Percentiles rank a stretch among this genome's conserved stretches.
Conservation (phyloP, 2,888 invertebrate species). For the Horisme vitalbata region DNA sequence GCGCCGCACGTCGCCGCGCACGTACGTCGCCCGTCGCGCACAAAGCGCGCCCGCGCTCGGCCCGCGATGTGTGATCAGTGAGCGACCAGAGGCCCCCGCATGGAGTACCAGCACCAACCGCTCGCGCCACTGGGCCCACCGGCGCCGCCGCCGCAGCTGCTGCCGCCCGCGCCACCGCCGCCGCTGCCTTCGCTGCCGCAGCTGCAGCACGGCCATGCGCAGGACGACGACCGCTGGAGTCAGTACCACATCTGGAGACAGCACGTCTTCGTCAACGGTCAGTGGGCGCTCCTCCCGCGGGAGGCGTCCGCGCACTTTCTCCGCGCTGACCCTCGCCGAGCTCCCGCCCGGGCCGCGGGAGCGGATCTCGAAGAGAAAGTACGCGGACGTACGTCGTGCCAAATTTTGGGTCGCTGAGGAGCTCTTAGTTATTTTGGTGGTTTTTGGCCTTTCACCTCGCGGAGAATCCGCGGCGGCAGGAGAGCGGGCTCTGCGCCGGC, state of each 20-base stretch:
- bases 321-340: slow-evolving; percentile 27
- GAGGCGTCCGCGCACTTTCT: slow-evolving; percentile 58
- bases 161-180: slow-evolving; percentile 81
- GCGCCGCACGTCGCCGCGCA: slow-evolving; percentile 57
- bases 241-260: slow-evolving; percentile 92
- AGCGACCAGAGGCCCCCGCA: slow-evolving; percentile 57
- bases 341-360: slow-evolving; percentile 15
- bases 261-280: slow-evolving; percentile 91
- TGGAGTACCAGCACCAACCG: slow-evolving; percentile 79
- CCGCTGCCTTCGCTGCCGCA: slow-evolving; percentile 86
- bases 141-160: slow-evolving; percentile 85
- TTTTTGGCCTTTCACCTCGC: slow-evolving; percentile 49
- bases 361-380: slow-evolving; percentile 55
- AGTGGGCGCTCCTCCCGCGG: slow-evolving; percentile 49
- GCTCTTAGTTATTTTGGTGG: slow-evolving; percentile 58
- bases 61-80: slow-evolving; percentile 71
- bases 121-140: slow-evolving; percentile 84
- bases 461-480: slow-evolving; percentile 1
- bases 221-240: slow-evolving; percentile 86
- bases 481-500: no score
- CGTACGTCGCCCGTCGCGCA: slow-evolving; percentile 51
- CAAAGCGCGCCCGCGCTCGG: slow-evolving; percentile 49
- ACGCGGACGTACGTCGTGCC: slow-evolving; percentile 59
- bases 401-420: slow-evolving; percentile 64
- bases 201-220: slow-evolving; percentile 78